These are phyloP conservation scores for Polyommatus icarus DNA, from an alignment of 2,888 invertebrate genomes.

Conservation along the genomic window DNA sequence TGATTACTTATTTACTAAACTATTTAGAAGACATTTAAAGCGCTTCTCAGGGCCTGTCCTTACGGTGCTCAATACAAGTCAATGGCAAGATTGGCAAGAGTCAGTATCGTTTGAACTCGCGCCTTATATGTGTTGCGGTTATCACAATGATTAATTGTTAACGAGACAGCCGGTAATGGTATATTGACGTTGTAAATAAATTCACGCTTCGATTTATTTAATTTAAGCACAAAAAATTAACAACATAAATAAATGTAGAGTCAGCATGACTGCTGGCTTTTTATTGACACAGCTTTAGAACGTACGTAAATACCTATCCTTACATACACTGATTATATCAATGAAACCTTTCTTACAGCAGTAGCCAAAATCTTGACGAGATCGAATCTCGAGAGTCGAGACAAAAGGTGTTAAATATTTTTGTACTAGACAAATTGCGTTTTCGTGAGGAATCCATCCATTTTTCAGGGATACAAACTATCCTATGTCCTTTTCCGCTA, in stretches of 20 bases:
- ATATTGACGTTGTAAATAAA: conserved; percentile 40
- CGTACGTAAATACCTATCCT: too few species aligned
- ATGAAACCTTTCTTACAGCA: too few species aligned
- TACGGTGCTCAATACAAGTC: conserved; percentile 29
- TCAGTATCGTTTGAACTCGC: conserved; percentile 37
- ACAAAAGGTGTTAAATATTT: too few species aligned
- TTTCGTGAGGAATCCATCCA: too few species aligned
- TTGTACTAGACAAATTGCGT: too few species aligned
- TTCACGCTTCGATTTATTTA: conserved; percentile 37
- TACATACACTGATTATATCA: too few species aligned
- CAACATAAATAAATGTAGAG: conserved; percentile 4
- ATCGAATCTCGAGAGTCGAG: too few species aligned
- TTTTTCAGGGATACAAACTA: too few species aligned
- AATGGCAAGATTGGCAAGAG: conserved; percentile 5
- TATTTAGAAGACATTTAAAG: background rate
- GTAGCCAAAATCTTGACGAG: too few species aligned
- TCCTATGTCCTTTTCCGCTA: too few species aligned
- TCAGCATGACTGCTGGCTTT: background rate
- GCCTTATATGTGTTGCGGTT: conserved; percentile 43
- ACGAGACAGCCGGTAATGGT: conserved; percentile 37
- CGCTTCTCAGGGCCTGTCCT: background rate
- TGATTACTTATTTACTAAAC: too few species aligned
- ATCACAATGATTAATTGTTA: conserved; percentile 44
- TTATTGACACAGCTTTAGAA: background rate
- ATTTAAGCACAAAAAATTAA: conserved; percentile 31